Base-by-base conservation (phyloP, 2,888 invertebrate genomes). In the Morpho deidamia region DNA sequence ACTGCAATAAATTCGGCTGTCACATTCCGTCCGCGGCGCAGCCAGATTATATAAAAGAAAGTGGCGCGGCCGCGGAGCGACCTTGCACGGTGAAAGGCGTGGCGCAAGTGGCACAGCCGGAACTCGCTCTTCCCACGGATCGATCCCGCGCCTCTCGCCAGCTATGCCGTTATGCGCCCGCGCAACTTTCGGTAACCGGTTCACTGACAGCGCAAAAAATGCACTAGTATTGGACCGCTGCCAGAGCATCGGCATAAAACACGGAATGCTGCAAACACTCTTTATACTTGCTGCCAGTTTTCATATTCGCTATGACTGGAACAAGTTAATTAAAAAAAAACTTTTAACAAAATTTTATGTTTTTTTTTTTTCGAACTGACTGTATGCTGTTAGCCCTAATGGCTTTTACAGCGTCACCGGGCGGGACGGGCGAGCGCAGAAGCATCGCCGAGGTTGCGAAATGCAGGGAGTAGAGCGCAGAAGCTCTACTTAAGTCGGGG, bases 31-130 rank as follows among this genome's bases (percentile, higher is more conserved):
- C 74, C 74, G 71, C 67, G 63, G 65, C 68, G 70, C 70, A 73
- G 23, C 40, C 47, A 40, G 75, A 83, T 82, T 85, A 83, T 83
- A 83, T 86, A 83, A 85, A 88, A 86, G 88, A 89, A 89, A 89
- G 89, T 88, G 80, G 85, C 83, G 76, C 83, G 86, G 85, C 80
- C 86, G 81, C 81, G 80, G 67, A 65, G 70, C 88, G 88, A 88
- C 88, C 88, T 89, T 86, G 75, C 70, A 71, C 77, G 86, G 87
- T 87, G 87, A 88, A 89, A 88, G 88, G 88, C 81, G 79, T 72
- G 78, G 72, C 71, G 77, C 82, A 86, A 86, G 83, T 87, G 76
- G 86, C 78, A 77, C 86, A 86, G 81, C 85, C 88, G 87, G 88
- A 87, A 81, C 86, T 85, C 70, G 73, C 78, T 78, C 85, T 83